Evolutionary conservation across 2,888 invertebrate species (phyloP), one percentile per base, ranked within the genome.

Genomic region (Microdon myrmicae): DNA sequence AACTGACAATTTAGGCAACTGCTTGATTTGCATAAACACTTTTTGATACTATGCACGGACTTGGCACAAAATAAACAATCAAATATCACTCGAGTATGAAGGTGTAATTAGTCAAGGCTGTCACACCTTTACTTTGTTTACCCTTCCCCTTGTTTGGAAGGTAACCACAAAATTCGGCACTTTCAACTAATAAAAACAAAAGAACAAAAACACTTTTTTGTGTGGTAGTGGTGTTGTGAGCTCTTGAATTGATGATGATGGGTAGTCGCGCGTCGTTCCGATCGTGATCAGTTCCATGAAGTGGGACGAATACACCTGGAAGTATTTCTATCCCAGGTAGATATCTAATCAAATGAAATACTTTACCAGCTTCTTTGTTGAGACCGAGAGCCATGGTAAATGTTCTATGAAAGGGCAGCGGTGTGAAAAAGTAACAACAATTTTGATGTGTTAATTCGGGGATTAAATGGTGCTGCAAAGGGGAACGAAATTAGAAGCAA

Each of bases 21-120:
- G 26, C 41, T 39, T 45, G 45, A 64, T 64, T 64, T 23, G 14
- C 61, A 56, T 64, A 56, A 61, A 64, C 45, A 56, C 31, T 45
- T 26, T 56, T 49, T 45, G 49, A 56, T 45, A 49, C 49, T 49
- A 38, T 39, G 4, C 20, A n/a, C 3, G 4, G n/a, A n/a, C n/a
- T 41, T 43, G 32, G 23, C 38, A 34, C 23, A 28, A 31, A 26
- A 23, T 31, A 14, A 34, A 17, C 20, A 38, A 12, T 1, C 23
- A 38, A 31, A 23, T 17, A 51, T 44, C 53, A 54, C 31, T 19
- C 37, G 6, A 26, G 32, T 25, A 41, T 20, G 41, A 17, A 13
- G 17, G 25, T 34, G 39, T 47, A 55, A 55, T 55, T 55, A 55
- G 55, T 55, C 39, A 55, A n/a, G n/a, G 32, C 17, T 9, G 55